Base-by-base conservation (phyloP, 2,888 invertebrate species). In the Crossocerus cetratus region DNA sequence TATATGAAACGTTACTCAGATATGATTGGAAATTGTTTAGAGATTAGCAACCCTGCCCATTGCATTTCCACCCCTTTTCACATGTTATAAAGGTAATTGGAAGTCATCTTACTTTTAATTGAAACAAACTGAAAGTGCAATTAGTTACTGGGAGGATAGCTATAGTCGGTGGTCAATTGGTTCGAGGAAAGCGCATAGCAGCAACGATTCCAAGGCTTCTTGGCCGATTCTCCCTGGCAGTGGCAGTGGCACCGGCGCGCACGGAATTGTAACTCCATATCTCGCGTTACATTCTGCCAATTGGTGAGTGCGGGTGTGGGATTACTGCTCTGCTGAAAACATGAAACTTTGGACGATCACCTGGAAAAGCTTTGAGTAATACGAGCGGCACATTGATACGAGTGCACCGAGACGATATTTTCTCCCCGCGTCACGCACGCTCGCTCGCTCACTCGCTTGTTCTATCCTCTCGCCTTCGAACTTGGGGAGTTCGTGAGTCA, bases 401-500 rank as follows among this genome's bases (percentile, higher is more conserved):
- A n/a, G n/a, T n/a, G n/a, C 11, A 32, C 32, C 20, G 58, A 42
- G 32, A 22, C 21, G 68, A 32, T 72, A 71, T 66, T 71, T 71
- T 69, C 57, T 57, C 60, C 49, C n/a, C 53, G 53, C 57, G 63
- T 71, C 57, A 61, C 56, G 61, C 20, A 69, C 66, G 60, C 66
- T 72, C 69, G 44, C 32, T 32, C 32, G n/a, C n/a, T n/a, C n/a
- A n/a, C n/a, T n/a, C n/a, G n/a, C n/a, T n/a, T n/a, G n/a, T n/a
- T n/a, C n/a, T n/a, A n/a, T 32, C 8, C 11, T 32, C 32, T 32
- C 32, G 1, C 11, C 32, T 32, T 32, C 55, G 1, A 55, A 55
- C 63, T 55, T 53, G 42, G 16, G 8, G 16, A 13, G n/a, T 49
- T 49, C 49, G 49, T 80, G 75, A 77, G 70, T 77, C 80, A 69